Percentiles rank a stretch among this genome's conserved stretches.
Evolutionary conservation across 2,888 invertebrate species (phyloP).

Genomic region (Tetanocera ferruginea): DNA sequence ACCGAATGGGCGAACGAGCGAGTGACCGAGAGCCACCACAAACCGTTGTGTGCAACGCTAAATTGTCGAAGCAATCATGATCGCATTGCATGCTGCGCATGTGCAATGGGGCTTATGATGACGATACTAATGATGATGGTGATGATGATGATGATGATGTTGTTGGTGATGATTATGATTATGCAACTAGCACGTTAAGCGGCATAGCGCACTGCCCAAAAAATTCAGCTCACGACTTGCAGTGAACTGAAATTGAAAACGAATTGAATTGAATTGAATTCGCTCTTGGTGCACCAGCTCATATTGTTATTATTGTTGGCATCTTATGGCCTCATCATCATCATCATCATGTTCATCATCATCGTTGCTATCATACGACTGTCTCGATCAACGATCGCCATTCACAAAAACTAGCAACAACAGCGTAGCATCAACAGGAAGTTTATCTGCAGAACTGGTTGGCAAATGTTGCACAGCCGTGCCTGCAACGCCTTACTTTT

Average conservation of each 20-base stretch:
- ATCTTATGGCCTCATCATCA: slow-evolving; percentile 9
- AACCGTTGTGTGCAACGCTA: slow-evolving; percentile 11
- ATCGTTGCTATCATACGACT: not conserved
- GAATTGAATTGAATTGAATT: slow-evolving; percentile 45
- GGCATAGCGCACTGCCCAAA: not conserved
- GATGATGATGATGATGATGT: slow-evolving; percentile 33
- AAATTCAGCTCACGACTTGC: slow-evolving; percentile 41
- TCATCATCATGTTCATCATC: slow-evolving; percentile 7
- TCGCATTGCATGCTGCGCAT: slow-evolving; percentile 8
- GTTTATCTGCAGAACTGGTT: slow-evolving; percentile 1
- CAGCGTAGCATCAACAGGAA: not conserved
- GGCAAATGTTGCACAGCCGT: not conserved
- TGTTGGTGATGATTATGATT: slow-evolving; percentile 3
- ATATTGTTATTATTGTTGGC: slow-evolving; percentile 1
- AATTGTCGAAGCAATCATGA: slow-evolving; percentile 19
- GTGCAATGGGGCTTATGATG: slow-evolving; percentile 1
- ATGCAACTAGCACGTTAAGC: slow-evolving; percentile 37
- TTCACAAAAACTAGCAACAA: not conserved
- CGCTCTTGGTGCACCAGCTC: not conserved
- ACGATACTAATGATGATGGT: not conserved
- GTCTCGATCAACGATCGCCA: not conserved
- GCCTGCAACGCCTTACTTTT: slow-evolving; percentile 5
- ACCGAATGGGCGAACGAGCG: too few relatives aligned
- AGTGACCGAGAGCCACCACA: not conserved
- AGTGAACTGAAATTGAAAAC: slow-evolving; percentile 46